Base-by-base conservation (phyloP, 1,140 invertebrate genomes). In the Lanistes nyassanus region DNA sequence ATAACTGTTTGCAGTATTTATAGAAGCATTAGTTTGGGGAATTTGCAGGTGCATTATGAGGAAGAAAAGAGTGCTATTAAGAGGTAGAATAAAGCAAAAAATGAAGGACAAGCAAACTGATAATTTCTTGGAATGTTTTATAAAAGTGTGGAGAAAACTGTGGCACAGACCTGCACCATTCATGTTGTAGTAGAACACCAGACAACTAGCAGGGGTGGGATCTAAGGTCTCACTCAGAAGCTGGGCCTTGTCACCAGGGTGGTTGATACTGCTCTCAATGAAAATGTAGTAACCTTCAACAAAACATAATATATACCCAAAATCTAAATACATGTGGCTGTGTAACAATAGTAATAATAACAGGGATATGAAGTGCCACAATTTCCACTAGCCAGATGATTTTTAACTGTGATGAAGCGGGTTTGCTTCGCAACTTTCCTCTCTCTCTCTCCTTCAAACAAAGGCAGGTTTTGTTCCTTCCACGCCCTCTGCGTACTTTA, bases 141-240 rank as follows among this genome's bases (percentile, higher is more conserved):
- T 47, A 16, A 47, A 47, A n/a, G 23, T n/a, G 37, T 21, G 23
- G 0, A 19, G 5, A 21, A 42, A 26, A 37, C 2, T 26, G 23
- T 26, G 11, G 16, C 73, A 73, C 6, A 79, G 65, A 64, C 72
- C 69, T 67, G 37, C 58, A 31, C 94, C 94, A 81, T 92, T 94
- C 94, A 95, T 95, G 82, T 95, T 94, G 81, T 90, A 93, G 90
- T 92, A 95, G 85, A 95, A 85, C 26, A 78, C 80, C 51, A 87
- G 74, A 75, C 85, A 86, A 37, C 77, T 69, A 9, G n/a, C 37
- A 56, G 67, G 75, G 23, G 76, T 77, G 13, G 80, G 75, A 29
- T 47, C 26, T 21, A 74, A 39, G 1, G 9, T 16, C 53, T 76
- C 72, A 39, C 82, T 85, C 70, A 77, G 75, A 16, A 87, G 80